These are phyloP conservation scores for Rutpela maculata DNA, from an alignment of 2,888 invertebrate genomes.

Conservation along the genomic window DNA sequence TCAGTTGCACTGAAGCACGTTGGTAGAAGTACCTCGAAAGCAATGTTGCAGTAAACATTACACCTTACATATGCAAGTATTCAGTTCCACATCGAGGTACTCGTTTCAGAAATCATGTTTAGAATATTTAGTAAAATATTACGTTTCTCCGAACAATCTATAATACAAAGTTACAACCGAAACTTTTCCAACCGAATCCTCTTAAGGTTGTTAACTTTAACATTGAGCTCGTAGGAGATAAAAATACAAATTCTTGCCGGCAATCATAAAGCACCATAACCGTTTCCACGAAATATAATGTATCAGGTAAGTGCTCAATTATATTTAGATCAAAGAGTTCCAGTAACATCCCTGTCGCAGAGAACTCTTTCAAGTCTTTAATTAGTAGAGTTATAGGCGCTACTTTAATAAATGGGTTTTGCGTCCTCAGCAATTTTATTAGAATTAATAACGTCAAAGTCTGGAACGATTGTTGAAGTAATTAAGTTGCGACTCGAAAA, in stretches of 20 bases:
- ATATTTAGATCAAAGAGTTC: conserved; percentile 60
- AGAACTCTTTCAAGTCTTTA: conserved; percentile 58
- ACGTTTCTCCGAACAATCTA: background rate
- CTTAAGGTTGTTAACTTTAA: conserved; percentile 34
- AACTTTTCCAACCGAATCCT: conserved; percentile 18
- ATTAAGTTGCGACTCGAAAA: background rate
- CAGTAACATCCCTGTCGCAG: conserved; percentile 38
- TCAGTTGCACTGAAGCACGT: too few relatives aligned
- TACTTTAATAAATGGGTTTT: conserved; percentile 39
- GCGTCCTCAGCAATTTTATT: conserved; percentile 27
- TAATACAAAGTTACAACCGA: background rate
- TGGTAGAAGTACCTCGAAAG: too few relatives aligned
- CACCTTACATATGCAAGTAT: too few relatives aligned
- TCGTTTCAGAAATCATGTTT: background rate
- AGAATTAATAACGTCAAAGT: conserved; percentile 9
- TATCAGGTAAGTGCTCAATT: conserved; percentile 53
- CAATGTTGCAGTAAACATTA: too few relatives aligned
- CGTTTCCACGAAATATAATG: conserved; percentile 28
- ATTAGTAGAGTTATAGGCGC: conserved; percentile 51
- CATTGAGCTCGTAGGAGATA: conserved; percentile 16
- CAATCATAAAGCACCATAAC: conserved; percentile 16
- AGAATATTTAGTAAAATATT: background rate
- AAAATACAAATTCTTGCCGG: conserved; percentile 33
- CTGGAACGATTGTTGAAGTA: background rate
- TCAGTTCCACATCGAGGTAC: too few relatives aligned